Base-by-base conservation (phyloP, 1,140 invertebrate genomes). In the Dolichoris vasculosae region DNA sequence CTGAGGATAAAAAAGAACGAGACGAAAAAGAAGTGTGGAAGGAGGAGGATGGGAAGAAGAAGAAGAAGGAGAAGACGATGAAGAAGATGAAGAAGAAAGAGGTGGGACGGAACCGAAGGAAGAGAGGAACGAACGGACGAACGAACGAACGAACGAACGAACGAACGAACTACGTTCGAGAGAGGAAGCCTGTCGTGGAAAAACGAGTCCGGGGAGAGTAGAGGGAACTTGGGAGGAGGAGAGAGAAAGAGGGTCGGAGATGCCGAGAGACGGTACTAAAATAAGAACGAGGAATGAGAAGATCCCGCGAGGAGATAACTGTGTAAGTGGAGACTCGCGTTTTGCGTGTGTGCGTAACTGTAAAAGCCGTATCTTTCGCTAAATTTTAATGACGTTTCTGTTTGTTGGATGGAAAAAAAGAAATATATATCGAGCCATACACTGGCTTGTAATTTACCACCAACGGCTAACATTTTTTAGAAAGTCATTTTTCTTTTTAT, bases 281-380 rank as follows among this genome's bases (percentile, higher is more conserved):
- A 88, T 91, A 91, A 92, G 86, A 91, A 90, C 86, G 88, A 87
- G 46, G 87, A 90, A 88, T 88, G 83, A 89, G 88, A 82, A 92
- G 90, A 92, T 92, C 89, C 89, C 88, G 89, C 90, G 89, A 89
- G 88, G 85, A 89, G 91, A 92, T 92, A 92, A 92, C 92, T 91
- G 90, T 91, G 89, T 91, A 92, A 91, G 91, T 91, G 90, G 90
- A 90, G 86, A 87, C 87, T 80, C 77, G 84, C 85, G 71, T 30
- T 82, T 48, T 35, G 40, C 73, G 30, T 82, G 80, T 82, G 73
- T 78, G 80, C 48, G 73, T 75, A 82, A 85, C 84, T 85, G 84
- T 86, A 86, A 86, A 83, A 48, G 32, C 71, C 73, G n/a, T 85
- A 81, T 85, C 84, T 85, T 55, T 81, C 84, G 84, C 84, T 59